Evolutionary conservation across 2,797 vertebrate species (phyloP).

Genomic region (Pantherophis alleghaniensis): DNA sequence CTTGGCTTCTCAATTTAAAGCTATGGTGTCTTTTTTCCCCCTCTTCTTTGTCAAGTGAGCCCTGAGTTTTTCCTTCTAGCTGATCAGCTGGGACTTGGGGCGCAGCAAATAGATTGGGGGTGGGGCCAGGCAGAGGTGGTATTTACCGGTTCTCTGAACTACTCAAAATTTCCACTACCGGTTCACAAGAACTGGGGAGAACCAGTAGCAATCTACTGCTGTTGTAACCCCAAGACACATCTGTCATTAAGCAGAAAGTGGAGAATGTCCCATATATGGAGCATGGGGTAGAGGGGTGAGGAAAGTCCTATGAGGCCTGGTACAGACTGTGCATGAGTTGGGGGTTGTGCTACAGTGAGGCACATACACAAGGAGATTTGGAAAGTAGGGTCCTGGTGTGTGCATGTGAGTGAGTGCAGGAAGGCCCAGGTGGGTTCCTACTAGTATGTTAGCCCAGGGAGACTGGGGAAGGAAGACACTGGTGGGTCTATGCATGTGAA

Average conservation of each 20-base stretch:
- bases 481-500: background rate
- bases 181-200: too few species aligned
- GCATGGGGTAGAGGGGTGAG: background rate
- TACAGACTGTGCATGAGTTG: background rate
- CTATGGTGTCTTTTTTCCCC: too few species aligned
- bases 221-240: background rate
- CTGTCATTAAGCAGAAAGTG: background rate
- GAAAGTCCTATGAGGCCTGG: background rate
- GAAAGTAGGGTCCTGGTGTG: background rate
- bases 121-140: too few species aligned
- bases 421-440: background rate
- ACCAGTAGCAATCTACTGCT: too few species aligned
- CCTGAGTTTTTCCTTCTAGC: too few species aligned
- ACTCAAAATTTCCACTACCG: too few species aligned
- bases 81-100: too few species aligned
- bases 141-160: too few species aligned
- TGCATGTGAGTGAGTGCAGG: background rate
- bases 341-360: background rate
- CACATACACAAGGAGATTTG: background rate
- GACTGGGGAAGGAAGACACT: background rate
- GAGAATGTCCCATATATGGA: background rate
- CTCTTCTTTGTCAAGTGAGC: too few species aligned
- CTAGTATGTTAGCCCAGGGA: background rate
- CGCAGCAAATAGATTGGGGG: too few species aligned
- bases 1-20: too few species aligned